These are phyloP conservation scores for Elgaria multicarinata DNA, from an alignment of 2,113 vertebrate genomes.

Conservation along the genomic window DNA sequence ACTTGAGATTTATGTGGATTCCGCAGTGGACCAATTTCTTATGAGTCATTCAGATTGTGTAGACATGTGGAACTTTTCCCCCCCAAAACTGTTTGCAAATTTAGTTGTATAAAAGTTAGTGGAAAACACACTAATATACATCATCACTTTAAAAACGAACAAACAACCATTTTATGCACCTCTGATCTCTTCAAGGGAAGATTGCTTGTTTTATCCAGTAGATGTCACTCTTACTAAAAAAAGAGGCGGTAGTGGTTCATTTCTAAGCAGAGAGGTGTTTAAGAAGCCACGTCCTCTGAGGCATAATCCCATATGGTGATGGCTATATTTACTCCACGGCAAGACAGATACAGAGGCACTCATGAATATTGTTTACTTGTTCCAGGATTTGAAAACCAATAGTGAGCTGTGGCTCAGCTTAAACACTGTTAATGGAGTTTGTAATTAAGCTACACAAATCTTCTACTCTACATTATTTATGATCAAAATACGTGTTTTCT, in stretches of 20 bases:
- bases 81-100: too few relatives aligned
- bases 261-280: neutral
- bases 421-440: neutral
- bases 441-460: neutral
- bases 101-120: too few relatives aligned
- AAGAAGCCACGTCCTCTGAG: neutral
- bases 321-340: neutral
- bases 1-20: too few relatives aligned
- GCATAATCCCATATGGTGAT: too few relatives aligned
- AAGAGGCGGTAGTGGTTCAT: neutral
- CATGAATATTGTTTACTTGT: neutral
- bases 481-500: conserved; percentile 25
- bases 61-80: too few relatives aligned
- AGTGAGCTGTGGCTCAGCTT: neutral
- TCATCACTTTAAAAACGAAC: too few relatives aligned
- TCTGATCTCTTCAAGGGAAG: too few relatives aligned
- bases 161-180: too few relatives aligned
- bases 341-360: neutral
- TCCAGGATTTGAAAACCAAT: neutral
- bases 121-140: too few relatives aligned
- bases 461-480: neutral
- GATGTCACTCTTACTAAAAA: conserved; percentile 27
- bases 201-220: conserved; percentile 40
- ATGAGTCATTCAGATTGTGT: too few relatives aligned
- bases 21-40: too few relatives aligned